Evolutionary conservation across 2,797 vertebrate genomes (phyloP), one percentile per base, ranked within the genome.

Genomic region (Rhincodon typus): DNA sequence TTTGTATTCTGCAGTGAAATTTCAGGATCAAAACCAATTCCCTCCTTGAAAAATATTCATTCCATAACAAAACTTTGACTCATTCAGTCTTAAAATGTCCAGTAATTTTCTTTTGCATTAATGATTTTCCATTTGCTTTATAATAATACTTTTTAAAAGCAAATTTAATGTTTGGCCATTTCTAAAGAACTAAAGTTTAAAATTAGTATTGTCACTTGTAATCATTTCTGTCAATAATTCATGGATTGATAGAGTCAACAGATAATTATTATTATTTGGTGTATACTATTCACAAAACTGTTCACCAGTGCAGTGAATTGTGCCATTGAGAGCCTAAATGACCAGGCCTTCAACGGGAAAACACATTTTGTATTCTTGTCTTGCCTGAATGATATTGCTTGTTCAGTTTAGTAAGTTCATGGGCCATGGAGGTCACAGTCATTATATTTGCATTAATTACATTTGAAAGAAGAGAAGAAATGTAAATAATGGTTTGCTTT

Each of bases 371-470:
- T 46, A 42, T 21, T 25, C 42, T 46, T 84, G 38, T 19, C 79
- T 38, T 46, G 42, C 42, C 42, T 21, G 38, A 4, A 25, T 84
- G 82, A 84, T 84, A 84, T 84, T 84, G 82, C 46, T 84, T 84
- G 82, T 84, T 84, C 21, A 5, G 42, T 84, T 84, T 84, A 84
- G 82, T 46, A 84, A 84, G 42, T 46, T 46, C 23, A 19, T 84
- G 42, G 82, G 42, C 42, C 17, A 2, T 84, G 42, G 82, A 84
- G 82, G 42, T 84, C 42, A 46, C 38, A 23, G 66, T 94, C 23
- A 94, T 94, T 94, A 70, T 69, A 69, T 46, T 67, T 69, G 6
- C 38, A 70, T 94, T 94, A 69, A 94, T 94, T 94, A 70, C 34
- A 27, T 70, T 70, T 27, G 30, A 94, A 94, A 94, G n/a, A 94